Evolutionary conservation across 2,113 vertebrate genomes (phyloP).

Genomic region (Lonchura striata): DNA sequence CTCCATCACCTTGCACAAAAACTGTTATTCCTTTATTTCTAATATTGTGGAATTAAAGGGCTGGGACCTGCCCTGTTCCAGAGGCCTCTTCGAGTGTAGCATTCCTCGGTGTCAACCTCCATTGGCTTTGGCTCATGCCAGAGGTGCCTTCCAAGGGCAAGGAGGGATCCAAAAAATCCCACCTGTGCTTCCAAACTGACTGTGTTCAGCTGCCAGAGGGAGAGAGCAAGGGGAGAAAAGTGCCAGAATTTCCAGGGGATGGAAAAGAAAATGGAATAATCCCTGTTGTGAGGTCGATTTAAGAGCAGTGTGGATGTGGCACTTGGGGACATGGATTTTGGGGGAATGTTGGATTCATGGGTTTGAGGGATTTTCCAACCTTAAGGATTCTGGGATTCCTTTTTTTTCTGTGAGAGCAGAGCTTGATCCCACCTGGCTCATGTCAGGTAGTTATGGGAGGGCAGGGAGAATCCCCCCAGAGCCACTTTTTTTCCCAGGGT

Average conservation of each 20-base stretch:
- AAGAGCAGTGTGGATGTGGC: not conserved
- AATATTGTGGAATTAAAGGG: not conserved
- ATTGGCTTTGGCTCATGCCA: not conserved
- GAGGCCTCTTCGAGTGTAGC: fast-evolving
- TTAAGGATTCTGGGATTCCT: not conserved
- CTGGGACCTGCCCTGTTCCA: fast-evolving
- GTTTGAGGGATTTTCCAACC: not conserved
- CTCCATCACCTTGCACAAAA: not conserved
- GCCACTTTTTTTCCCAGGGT: not conserved
- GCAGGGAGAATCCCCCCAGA: not conserved
- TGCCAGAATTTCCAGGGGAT: not conserved
- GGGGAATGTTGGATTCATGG: too few species aligned
- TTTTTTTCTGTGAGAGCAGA: not conserved
- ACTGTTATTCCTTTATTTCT: not conserved
- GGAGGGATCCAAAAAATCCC: not conserved
- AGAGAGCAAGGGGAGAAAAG: not conserved
- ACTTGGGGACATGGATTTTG: not conserved
- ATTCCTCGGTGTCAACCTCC: fast-evolving
- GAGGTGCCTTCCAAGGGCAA: not conserved
- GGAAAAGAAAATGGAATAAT: not conserved
- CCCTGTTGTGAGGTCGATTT: not conserved
- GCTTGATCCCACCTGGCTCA: not conserved
- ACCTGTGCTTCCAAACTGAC: not conserved
- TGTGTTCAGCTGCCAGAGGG: not conserved
- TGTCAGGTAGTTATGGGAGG: not conserved